These are phyloP conservation scores for Athalia cordata DNA, from an alignment of 2,888 invertebrate genomes.

Conservation along the genomic window DNA sequence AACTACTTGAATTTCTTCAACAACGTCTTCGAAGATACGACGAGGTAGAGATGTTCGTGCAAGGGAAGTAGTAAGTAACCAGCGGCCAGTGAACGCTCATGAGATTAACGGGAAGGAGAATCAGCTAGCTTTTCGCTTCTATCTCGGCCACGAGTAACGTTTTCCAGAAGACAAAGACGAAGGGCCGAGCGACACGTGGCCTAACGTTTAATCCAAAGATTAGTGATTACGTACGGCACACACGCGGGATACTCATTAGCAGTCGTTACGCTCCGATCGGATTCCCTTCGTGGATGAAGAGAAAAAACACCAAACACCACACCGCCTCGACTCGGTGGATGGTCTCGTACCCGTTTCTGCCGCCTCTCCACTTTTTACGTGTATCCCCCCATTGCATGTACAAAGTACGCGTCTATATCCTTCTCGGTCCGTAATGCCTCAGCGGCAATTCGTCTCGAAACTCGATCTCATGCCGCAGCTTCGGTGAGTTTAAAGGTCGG, in stretches of 20 bases:
- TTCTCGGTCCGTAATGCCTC: neutral
- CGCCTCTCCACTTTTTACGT: neutral
- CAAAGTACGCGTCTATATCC: neutral
- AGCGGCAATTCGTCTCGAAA: neutral
- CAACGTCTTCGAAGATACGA: neutral
- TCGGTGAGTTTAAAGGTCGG: slow-evolving; percentile 25
- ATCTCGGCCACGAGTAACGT: slow-evolving; percentile 21
- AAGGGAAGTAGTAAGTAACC: neutral
- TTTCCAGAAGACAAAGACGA: slow-evolving; percentile 18
- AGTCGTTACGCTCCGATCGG: slow-evolving; percentile 35
- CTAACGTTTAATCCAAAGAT: slow-evolving; percentile 42
- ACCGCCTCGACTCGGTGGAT: slow-evolving; percentile 1
- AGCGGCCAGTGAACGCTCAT: neutral
- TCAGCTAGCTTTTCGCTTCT: neutral
- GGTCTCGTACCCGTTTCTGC: neutral
- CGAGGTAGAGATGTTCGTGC: neutral
- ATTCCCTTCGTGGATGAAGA: slow-evolving; percentile 25
- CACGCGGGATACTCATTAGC: slow-evolving; percentile 43
- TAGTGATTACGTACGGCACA: slow-evolving; percentile 38
- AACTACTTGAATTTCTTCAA: slow-evolving; percentile 32
- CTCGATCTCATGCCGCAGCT: neutral
- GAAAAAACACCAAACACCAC: neutral
- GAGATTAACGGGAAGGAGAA: slow-evolving; percentile 29
- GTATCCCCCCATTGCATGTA: neutral
- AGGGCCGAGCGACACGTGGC: slow-evolving; percentile 35